Base-by-base conservation (phyloP, 2,888 invertebrate genomes). In the Brachypalpus laphriformis region DNA sequence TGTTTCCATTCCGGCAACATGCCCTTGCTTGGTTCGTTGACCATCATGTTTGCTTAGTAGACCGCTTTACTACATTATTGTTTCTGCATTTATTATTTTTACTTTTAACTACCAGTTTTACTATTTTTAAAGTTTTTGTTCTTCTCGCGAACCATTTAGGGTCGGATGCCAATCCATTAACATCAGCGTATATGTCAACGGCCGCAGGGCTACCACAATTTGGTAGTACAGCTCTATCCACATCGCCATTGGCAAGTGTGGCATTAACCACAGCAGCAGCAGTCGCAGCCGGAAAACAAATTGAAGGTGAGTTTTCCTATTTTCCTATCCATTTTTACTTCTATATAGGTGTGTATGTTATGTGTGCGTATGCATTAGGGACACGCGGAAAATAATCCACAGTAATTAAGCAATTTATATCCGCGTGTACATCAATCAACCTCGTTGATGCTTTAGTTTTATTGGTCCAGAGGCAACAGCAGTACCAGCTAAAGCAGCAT, bases 201-300 rank as follows among this genome's bases (percentile, higher is more conserved):
- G 90, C 91, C 88, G 90, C 91, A 87, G 90, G 91, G 89, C 91
- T 93, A 91, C 92, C 93, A 88, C 94, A 94, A 92, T 94, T 95
- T 90, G 94, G 94, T 87, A 93, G 93, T 87, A 88, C 90, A 75
- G 92, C 94, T 82, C 94, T 96, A 66, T 94, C 95, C 87, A 93
- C 94, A 87, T 91, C 92, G 87, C 94, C 94, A 85, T 92, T 94
- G 89, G 94, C 91, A 90, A 91, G 94, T 89, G 94, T 94, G 82
- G 95, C 95, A 89, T 94, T 95, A 88, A 95, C 95, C 66, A 95
- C 96, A 78, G 95, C 96, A 74, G 96, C 96, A 65, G 95, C 96
- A 57, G 96, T 96, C 31, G 96, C 96, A 81, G 96, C 96, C 85
- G 96, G 96, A 87, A 98, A 98, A 92, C 98, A 98, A 93, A 96